Evolutionary conservation across 2,113 vertebrate genomes (phyloP).

Genomic region (Nestor notabilis): DNA sequence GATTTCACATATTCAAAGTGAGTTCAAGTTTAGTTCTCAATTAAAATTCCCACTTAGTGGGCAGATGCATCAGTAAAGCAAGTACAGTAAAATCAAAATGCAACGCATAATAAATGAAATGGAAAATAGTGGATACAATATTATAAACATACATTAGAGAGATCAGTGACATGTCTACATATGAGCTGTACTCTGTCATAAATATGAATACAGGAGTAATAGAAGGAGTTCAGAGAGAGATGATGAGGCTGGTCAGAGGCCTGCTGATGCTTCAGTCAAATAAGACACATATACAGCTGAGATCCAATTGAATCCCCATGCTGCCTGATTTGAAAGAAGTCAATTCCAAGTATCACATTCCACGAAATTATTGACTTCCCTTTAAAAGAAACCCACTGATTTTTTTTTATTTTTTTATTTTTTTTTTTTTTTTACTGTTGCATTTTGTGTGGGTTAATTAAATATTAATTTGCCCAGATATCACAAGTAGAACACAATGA

Average conservation of each 20-base stretch:
- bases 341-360: not conserved
- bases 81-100: not conserved
- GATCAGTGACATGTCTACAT: not conserved
- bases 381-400: fast-evolving
- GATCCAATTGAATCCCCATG: not conserved
- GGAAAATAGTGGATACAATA: not conserved
- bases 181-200: not conserved
- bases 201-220: not conserved
- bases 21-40: conserved; percentile 11
- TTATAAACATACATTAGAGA: not conserved
- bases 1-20: not conserved
- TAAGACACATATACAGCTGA: not conserved
- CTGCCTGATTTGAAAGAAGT: not conserved
- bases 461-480: not conserved
- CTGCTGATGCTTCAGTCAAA: not conserved
- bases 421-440: not conserved
- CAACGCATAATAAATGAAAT: not conserved
- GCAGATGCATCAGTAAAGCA: not conserved
- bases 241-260: not conserved
- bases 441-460: not conserved
- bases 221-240: not conserved
- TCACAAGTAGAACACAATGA: not conserved
- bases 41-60: conserved; percentile 4
- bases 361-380: not conserved
- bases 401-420: not conserved